Base-by-base conservation (phyloP, 2,888 invertebrate species). In the Rhopalosiphum nymphaeae region DNA sequence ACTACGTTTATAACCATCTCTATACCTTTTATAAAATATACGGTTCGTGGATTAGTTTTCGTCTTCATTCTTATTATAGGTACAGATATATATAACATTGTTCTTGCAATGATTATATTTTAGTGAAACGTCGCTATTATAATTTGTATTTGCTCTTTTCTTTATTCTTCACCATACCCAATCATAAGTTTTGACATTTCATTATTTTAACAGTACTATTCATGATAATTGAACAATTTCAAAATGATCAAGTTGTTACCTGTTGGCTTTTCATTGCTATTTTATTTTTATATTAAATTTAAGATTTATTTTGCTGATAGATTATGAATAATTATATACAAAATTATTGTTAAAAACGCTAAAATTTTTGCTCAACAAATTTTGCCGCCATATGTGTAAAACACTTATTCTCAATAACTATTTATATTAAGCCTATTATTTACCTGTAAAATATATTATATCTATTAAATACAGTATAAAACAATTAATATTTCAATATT, bases 131-230 rank as follows among this genome's bases (percentile, higher is more conserved):
- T 42, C 56, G 10, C 26, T 56, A 26, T 89, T 53, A 56, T 56
- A 56, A 89, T 56, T 36, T 89, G 36, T 56, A 46, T 61, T 53
- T 26, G 36, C 3, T 89, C 11, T 25, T 89, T 26, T 89, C 36
- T 44, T 57, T 13, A 2, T 13, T 53, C 29, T 57, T 46, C 4
- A 26, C n/a, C 3, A 9, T 16, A 46, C 26, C 57, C 86, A 46
- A 57, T 85, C 42, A 46, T 44, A 57, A 53, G n/a, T 91, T 86
- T 86, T 86, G 57, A 91, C 57, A 46, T 86, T 85, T 61, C 46
- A 57, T 86, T 86, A 56, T 57, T 86, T 86, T 86, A 26, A 1
- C 56, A 56, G 11, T 5, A 53, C 1, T 26, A 53, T 42, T 21
- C 36, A 25, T 1, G 36, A 5, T 26, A 16, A 25, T 53, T 44